phyloP scores from a whole-genome alignment of 2,113 vertebrate species.

The Malurus alboscapulatus region DNA sequence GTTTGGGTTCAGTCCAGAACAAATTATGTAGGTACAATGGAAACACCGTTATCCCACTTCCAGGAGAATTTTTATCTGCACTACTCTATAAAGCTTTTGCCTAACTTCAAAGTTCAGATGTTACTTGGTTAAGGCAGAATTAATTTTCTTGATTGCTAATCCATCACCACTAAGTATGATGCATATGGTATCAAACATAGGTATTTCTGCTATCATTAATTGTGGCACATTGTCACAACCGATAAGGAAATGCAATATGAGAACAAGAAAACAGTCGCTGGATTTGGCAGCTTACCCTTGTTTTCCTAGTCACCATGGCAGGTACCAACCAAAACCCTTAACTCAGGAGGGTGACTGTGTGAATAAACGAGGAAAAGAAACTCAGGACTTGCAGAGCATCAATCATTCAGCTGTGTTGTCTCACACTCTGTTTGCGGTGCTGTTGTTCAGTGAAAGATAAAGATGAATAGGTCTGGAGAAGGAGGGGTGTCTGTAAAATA shows the following conservation, averaged over 20 bases:
- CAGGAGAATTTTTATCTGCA: slow-evolving; percentile 55
- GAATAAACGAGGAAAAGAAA: slow-evolving; percentile 22
- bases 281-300: slow-evolving; percentile 67
- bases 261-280: slow-evolving; percentile 59
- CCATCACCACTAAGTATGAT: slow-evolving; percentile 81
- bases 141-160: slow-evolving; percentile 82
- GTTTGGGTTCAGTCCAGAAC: not conserved
- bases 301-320: slow-evolving; percentile 54
- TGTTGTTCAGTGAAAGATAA: slow-evolving; percentile 68
- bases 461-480: slow-evolving; percentile 58
- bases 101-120: slow-evolving; percentile 76
- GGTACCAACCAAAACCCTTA: slow-evolving; percentile 26
- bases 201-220: slow-evolving; percentile 80
- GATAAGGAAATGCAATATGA: slow-evolving; percentile 73
- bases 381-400: slow-evolving; percentile 41
- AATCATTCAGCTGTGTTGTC: slow-evolving; percentile 52
- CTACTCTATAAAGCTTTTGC: slow-evolving; percentile 27
- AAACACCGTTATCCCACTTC: slow-evolving; percentile 38
- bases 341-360: slow-evolving; percentile 17
- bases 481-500: slow-evolving; percentile 23
- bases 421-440: slow-evolving; percentile 64
- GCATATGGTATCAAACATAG: slow-evolving; percentile 74
- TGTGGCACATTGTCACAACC: slow-evolving; percentile 77
- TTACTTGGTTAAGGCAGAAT: slow-evolving; percentile 75
- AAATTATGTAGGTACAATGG: slow-evolving; percentile 10